Percentiles rank a stretch among this genome's conserved stretches.
These are phyloP conservation scores for Chrysolina haemoptera DNA, from an alignment of 2,888 invertebrate species.

Conservation along the genomic window DNA sequence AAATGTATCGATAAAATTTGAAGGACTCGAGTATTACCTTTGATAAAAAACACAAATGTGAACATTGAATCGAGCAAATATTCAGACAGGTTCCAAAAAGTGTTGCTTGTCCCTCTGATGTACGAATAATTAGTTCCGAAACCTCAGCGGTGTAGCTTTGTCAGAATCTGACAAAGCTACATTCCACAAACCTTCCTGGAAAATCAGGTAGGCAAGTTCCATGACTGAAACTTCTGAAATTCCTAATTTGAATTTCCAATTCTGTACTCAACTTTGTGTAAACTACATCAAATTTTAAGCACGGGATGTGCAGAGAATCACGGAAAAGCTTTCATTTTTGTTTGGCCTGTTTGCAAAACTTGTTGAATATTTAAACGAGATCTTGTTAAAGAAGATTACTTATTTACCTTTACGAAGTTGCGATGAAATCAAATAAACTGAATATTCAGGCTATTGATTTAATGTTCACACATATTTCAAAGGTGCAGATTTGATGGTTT, in stretches of 20 bases:
- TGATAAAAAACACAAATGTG: neutral
- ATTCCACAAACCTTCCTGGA: conserved; percentile 30
- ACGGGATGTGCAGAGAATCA: conserved; percentile 13
- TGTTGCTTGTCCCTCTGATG: conserved; percentile 7
- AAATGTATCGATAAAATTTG: no score
- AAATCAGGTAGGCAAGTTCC: conserved; percentile 25
- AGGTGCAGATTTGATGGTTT: neutral
- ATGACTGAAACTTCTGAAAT: conserved; percentile 35
- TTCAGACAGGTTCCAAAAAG: neutral
- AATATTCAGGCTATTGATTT: neutral
- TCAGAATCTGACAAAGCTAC: no score
- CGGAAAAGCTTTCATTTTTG: conserved; percentile 1
- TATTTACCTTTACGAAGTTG: neutral
- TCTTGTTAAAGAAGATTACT: conserved; percentile 3
- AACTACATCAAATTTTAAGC: conserved; percentile 34
- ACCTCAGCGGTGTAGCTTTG: conserved; percentile 29
- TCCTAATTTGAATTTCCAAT: conserved; percentile 27
- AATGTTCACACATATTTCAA: neutral
- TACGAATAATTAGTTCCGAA: conserved; percentile 36
- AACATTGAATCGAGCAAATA: neutral
- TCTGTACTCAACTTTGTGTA: conserved; percentile 30
- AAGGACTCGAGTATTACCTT: neutral
- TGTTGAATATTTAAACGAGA: conserved; percentile 24
- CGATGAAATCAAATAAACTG: neutral
- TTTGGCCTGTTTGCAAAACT: conserved; percentile 16